A percentile compares a stretch with the other conserved stretches of the same genome.
Evolutionary conservation across 2,888 invertebrate genomes (phyloP).

Genomic region (Dryococelus australis): DNA sequence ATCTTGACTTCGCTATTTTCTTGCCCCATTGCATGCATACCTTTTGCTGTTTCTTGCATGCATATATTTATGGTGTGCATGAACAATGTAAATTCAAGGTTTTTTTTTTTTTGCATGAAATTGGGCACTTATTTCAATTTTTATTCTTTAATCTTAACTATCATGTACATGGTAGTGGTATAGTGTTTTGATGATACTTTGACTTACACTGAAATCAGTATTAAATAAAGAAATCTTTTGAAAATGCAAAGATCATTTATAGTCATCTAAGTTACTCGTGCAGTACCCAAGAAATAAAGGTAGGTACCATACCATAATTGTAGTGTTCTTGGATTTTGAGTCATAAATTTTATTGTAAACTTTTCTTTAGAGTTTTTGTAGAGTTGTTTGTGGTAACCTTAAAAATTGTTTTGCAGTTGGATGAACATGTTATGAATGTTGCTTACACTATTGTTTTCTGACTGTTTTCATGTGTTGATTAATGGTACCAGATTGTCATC

Average conservation of each 20-base stretch:
- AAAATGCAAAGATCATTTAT: neutral
- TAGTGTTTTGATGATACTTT: neutral
- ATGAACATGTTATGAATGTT: neutral
- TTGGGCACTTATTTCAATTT: neutral
- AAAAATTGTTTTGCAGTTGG: neutral
- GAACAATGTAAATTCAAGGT: neutral
- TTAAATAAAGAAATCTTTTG: neutral
- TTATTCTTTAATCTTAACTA: neutral
- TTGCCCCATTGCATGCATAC: slow-evolving; percentile 34
- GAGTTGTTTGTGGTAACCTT: neutral
- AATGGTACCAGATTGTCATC: too few relatives aligned
- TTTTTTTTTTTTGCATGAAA: neutral
- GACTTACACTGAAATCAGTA: neutral
- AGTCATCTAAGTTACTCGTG: neutral
- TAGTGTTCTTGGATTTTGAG: too few relatives aligned
- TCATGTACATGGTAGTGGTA: neutral
- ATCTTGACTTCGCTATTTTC: slow-evolving; percentile 35
- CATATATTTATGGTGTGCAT: too few relatives aligned
- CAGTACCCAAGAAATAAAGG: neutral
- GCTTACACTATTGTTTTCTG: too few relatives aligned
- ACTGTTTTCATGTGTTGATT: too few relatives aligned
- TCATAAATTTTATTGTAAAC: neutral
- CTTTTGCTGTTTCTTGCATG: neutral
- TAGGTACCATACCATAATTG: neutral
- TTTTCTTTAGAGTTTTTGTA: neutral